phyloP scores from a whole-genome alignment of 2,113 vertebrate species.

The Nasalis larvatus region DNA sequence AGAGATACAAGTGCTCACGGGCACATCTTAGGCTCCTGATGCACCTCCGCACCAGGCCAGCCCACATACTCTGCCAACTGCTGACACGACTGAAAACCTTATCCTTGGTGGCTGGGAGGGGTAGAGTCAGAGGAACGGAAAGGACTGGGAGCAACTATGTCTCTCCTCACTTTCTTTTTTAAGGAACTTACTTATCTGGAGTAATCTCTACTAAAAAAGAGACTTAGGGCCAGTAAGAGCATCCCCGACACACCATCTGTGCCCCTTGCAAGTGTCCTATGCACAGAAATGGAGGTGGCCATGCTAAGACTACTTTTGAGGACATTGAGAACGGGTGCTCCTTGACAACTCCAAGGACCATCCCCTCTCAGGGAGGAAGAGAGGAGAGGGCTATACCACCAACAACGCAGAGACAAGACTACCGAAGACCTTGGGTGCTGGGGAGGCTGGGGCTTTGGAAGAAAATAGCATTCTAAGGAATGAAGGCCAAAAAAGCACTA shows the following conservation, averaged over 20 bases:
- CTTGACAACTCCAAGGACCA: background rate
- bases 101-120: slow-evolving; percentile 40
- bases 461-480: background rate
- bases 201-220: slow-evolving; percentile 38
- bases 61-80: slow-evolving; percentile 61
- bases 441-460: background rate
- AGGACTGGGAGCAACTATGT: background rate
- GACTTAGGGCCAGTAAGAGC: background rate
- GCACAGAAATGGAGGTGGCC: background rate
- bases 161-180: slow-evolving; percentile 68
- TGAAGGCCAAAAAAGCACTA: background rate
- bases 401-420: background rate
- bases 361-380: background rate
- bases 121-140: background rate
- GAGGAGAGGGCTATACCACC: background rate
- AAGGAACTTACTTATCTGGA: slow-evolving; percentile 64
- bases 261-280: background rate
- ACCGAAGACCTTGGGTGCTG: background rate
- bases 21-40: slow-evolving; percentile 25
- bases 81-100: slow-evolving; percentile 69
- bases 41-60: slow-evolving; percentile 33
- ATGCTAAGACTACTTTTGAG: background rate
- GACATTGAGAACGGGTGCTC: background rate
- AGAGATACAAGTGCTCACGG: background rate
- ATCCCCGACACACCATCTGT: background rate